Conservation (phyloP, 2,797 vertebrate genomes). For the Sebastes dallii region DNA sequence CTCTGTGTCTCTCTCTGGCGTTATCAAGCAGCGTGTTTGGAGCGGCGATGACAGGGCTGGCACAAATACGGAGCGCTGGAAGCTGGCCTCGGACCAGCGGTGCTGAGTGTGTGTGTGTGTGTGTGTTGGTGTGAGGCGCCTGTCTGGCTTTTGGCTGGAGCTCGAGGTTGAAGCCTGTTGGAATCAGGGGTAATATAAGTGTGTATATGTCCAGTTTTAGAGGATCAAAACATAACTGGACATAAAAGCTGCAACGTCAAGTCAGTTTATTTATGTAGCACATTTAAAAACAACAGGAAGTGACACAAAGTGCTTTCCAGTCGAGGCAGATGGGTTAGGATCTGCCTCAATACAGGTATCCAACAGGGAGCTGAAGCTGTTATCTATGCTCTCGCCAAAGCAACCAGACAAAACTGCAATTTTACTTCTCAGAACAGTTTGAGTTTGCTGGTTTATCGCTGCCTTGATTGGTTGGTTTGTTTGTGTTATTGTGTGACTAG, state of each 20-base stretch:
- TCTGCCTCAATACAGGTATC: not conserved
- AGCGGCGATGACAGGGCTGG: conserved; percentile 62
- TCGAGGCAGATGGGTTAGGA: not conserved
- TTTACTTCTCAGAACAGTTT: no score
- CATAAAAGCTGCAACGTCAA: not conserved
- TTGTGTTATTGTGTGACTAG: no score
- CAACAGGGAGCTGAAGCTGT: no score
- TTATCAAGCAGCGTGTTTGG: conserved; percentile 64
- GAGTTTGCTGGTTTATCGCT: no score
- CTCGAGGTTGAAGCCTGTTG: conserved; percentile 55
- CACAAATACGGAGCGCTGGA: conserved; percentile 58
- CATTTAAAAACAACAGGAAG: not conserved
- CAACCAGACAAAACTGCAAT: no score
- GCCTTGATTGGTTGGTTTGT: no score
- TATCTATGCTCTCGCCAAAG: no score
- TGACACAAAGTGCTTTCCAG: not conserved
- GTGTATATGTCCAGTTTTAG: conserved; percentile 20
- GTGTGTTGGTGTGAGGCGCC: conserved; percentile 56
- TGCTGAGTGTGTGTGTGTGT: conserved; percentile 18
- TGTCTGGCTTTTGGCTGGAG: conserved; percentile 61
- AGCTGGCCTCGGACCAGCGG: conserved; percentile 55
- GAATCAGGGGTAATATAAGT: conserved; percentile 41
- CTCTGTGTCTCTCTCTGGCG: conserved; percentile 34
- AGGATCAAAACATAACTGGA: conserved; percentile 1
- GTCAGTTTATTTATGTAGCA: not conserved